phyloP scores from a whole-genome alignment of 2,113 vertebrate species.

The Conger conger region DNA sequence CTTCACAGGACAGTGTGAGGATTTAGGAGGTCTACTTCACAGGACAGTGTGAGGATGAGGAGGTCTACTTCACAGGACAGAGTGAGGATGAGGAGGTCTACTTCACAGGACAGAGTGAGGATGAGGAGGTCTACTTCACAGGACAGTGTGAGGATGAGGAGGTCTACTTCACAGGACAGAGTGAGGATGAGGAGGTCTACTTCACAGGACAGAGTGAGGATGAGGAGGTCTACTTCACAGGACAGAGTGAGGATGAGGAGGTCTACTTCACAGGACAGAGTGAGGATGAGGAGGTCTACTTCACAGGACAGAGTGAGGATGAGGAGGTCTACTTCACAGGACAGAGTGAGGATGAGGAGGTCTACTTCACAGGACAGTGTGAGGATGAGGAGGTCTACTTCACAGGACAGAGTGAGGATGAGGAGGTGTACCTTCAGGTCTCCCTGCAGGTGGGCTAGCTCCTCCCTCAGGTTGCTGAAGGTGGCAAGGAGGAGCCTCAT shows the following conservation, averaged over 20 bases:
- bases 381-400: conserved; percentile 60
- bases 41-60: neutral
- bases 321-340: conserved; percentile 69
- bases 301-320: no score
- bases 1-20: no score
- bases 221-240: conserved; percentile 67
- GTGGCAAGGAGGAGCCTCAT: conserved; percentile 87
- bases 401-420: no score
- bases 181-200: conserved; percentile 54
- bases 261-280: no score
- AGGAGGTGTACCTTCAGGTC: conserved; percentile 77
- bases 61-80: conserved; percentile 73
- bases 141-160: neutral
- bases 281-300: conserved; percentile 57
- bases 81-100: conserved; percentile 45
- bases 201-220: no score
- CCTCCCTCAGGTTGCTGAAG: conserved; percentile 87
- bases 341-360: neutral
- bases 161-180: no score
- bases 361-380: no score
- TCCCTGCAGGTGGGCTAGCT: conserved; percentile 86
- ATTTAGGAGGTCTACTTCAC: no score
- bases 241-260: neutral
- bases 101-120: no score
- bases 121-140: conserved; percentile 65